A percentile compares a stretch with the other conserved stretches of the same genome.
phyloP scores from a whole-genome alignment of 2,113 vertebrate species.

The Phodopus roborovskii region DNA sequence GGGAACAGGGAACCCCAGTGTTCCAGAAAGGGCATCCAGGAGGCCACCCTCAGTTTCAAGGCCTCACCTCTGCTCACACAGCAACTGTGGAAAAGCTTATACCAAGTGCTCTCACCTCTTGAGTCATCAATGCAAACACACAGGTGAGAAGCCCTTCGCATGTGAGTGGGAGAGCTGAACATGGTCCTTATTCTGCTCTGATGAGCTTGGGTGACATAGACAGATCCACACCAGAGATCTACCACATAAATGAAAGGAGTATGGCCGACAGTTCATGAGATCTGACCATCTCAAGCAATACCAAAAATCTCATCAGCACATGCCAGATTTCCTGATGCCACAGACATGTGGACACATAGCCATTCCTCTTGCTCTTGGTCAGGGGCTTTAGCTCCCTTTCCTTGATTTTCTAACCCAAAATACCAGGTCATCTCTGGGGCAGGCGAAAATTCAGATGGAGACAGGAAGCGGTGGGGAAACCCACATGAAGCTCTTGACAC shows the following conservation, averaged over 20 bases:
- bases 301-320: constrained; percentile 27
- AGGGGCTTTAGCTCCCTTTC: constrained; percentile 44
- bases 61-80: constrained; percentile 42
- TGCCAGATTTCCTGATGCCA: neutral
- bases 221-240: constrained; percentile 63
- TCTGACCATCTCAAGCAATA: constrained; percentile 78
- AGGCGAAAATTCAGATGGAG: constrained; percentile 13
- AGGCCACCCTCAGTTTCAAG: neutral
- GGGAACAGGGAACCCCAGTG: neutral
- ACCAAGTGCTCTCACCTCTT: constrained; percentile 74
- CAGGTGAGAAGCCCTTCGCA: constrained; percentile 71
- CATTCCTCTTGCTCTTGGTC: neutral
- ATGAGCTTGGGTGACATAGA: constrained; percentile 73
- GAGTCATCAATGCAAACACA: constrained; percentile 74
- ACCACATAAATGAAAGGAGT: constrained; percentile 62
- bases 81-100: constrained; percentile 75
- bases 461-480: neutral
- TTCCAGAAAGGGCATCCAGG: neutral
- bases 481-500: neutral
- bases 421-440: constrained; percentile 8
- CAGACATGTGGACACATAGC: neutral
- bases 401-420: constrained; percentile 16
- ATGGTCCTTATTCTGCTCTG: constrained; percentile 73
- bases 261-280: constrained; percentile 69
- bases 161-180: constrained; percentile 66